phyloP scores from a whole-genome alignment of 1,140 invertebrate species.

The Drosophila pandora region DNA sequence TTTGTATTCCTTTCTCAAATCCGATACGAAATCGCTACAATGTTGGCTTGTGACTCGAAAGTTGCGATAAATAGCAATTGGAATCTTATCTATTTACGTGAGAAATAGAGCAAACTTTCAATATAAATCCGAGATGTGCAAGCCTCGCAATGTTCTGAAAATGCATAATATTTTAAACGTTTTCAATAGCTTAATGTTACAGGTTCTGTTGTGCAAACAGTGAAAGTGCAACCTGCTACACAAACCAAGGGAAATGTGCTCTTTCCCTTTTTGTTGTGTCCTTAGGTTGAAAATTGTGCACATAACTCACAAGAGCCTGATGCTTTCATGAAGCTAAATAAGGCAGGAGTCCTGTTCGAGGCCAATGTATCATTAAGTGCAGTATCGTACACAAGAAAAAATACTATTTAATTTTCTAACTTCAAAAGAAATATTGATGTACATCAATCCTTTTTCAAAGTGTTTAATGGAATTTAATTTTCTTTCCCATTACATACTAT shows the following conservation, averaged over 20 bases:
- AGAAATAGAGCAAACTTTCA: conserved; percentile 1
- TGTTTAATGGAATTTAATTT: not conserved
- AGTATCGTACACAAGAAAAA: conserved; percentile 39
- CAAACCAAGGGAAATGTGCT: conserved; percentile 43
- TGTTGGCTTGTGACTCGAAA: too few relatives aligned
- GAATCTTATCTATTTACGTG: conserved; percentile 8
- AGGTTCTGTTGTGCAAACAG: conserved; percentile 41
- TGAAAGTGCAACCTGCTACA: conserved; percentile 73
- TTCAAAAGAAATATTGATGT: not conserved
- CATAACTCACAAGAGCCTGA: conserved; percentile 35
- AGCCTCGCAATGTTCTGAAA: not conserved
- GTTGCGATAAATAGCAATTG: not conserved
- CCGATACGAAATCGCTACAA: too few relatives aligned
- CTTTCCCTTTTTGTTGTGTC: conserved; percentile 27
- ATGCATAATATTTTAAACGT: not conserved
- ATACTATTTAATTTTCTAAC: not conserved
- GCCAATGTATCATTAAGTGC: conserved; percentile 75
- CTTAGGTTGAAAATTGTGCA: conserved; percentile 49
- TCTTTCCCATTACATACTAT: not conserved
- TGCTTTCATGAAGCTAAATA: conserved; percentile 30
- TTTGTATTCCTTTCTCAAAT: too few relatives aligned
- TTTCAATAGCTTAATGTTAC: not conserved
- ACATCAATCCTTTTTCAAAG: not conserved
- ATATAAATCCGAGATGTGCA: not conserved
- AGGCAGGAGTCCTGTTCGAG: conserved; percentile 49